Evolutionary conservation across 2,888 invertebrate species (phyloP), one percentile per base, ranked within the genome.

Genomic region (Salticus scenicus): DNA sequence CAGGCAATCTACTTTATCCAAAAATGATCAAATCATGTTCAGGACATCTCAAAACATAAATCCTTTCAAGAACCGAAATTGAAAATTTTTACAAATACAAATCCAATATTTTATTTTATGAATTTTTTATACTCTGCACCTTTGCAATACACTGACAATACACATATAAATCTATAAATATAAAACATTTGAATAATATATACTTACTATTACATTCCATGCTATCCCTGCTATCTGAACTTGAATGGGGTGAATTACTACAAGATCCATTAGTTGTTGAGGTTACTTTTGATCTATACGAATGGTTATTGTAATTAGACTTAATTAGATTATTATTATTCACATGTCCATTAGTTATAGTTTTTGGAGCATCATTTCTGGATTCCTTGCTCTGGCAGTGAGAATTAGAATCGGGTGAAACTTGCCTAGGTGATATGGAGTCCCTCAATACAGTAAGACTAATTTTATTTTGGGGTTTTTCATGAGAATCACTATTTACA

Each of bases 171-270:
- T 37, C 37, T 37, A 7, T 37, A 37, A 4, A 4, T 37, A 37
- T 37, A 7, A 37, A 10, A 37, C 7, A 37, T 37, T 7, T 37
- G 37, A n/a, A n/a, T n/a, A n/a, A 66, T 14, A 12, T 37, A 10
- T 5, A 73, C 83, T 88, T 57, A 89, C 88, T 69, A 57, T 76
- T 81, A 37, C 70, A 79, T 33, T 82, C 88, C 70, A 87, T 75
- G 51, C 87, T 82, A 30, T 88, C 88, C 20, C 84, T 84, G 88
- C 89, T 89, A 74, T 90, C 90, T 14, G 90, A 90, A 88, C 90
- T 90, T 42, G 90, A 89, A 84, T 89, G 89, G 28, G 90, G 90
- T 14, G 89, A 89, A 33, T 72, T 88, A 72, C 87, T 77, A 24
- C 84, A 79, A 42, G 89, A 88, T 69, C 87, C 87, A 30, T 80